These are phyloP conservation scores for Schrankia costaestrigalis DNA, from an alignment of 2,888 invertebrate species.

Conservation along the genomic window DNA sequence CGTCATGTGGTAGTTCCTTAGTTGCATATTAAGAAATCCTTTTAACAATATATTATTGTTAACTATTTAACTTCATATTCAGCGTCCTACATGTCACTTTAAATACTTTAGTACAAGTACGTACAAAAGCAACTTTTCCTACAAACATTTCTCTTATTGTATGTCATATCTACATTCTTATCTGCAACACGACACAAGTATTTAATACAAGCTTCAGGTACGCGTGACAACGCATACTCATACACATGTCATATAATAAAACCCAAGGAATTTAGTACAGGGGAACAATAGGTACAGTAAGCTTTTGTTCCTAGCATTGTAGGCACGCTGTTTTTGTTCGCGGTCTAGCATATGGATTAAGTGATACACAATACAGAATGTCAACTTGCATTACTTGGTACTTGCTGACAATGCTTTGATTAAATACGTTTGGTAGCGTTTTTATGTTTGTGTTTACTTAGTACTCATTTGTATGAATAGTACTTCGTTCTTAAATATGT, in stretches of 20 bases:
- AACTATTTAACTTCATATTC: too few species aligned
- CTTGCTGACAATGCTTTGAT: conserved; percentile 23
- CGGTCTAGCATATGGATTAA: conserved; percentile 25
- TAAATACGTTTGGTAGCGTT: conserved; percentile 6
- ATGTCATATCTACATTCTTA: neutral
- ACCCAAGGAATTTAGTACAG: conserved; percentile 3
- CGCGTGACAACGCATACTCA: neutral
- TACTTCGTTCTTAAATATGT: too few species aligned
- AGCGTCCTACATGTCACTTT: too few species aligned
- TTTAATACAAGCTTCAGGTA: conserved; percentile 4
- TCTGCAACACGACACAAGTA: neutral
- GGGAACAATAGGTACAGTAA: conserved; percentile 5
- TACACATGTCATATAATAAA: conserved; percentile 3
- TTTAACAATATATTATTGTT: too few species aligned
- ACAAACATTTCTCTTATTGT: neutral
- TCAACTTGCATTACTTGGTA: conserved; percentile 20
- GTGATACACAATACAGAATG: conserved; percentile 20
- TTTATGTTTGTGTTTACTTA: neutral
- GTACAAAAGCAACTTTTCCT: too few species aligned
- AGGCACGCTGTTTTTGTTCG: conserved; percentile 19
- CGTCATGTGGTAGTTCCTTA: too few species aligned
- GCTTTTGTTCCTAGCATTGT: too few species aligned
- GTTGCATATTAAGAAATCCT: too few species aligned
- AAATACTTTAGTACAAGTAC: too few species aligned
- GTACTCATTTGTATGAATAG: too few species aligned